Evolutionary conservation across 2,888 invertebrate species (phyloP).

Genomic region (Cremastobaeus sp.): DNA sequence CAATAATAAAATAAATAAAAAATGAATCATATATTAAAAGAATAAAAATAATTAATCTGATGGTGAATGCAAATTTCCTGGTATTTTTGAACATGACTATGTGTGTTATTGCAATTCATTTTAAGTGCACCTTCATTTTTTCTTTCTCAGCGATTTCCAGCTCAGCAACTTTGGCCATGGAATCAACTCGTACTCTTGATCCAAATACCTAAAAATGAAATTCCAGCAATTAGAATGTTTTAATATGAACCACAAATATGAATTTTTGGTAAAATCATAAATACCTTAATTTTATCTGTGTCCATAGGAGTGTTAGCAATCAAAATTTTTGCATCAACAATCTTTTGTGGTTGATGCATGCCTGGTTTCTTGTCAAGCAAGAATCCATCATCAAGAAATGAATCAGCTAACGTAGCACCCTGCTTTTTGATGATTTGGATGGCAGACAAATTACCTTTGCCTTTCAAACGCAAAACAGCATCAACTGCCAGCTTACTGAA

Average conservation of each 20-base stretch:
- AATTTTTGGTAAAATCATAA: constrained; percentile 1
- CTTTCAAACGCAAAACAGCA: constrained; percentile 95
- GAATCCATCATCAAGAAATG: constrained; percentile 97
- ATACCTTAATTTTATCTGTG: constrained; percentile 98
- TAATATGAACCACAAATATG: too few species aligned
- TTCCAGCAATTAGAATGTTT: not conserved
- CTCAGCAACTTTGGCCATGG: constrained; percentile 97
- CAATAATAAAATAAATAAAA: too few species aligned
- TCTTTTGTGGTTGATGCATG: constrained; percentile 96
- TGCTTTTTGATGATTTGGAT: constrained; percentile 99
- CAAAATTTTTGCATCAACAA: constrained; percentile 97
- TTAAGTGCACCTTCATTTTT: constrained; percentile 97
- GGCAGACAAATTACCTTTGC: constrained; percentile 95
- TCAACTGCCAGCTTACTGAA: constrained; percentile 97
- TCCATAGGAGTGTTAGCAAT: constrained; percentile 99
- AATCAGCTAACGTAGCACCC: constrained; percentile 95
- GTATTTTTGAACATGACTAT: too few species aligned
- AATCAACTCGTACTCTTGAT: constrained; percentile 94
- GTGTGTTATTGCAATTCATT: too few species aligned
- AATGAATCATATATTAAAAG: too few species aligned
- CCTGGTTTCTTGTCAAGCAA: constrained; percentile 98
- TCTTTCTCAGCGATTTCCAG: constrained; percentile 98
- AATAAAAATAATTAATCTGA: too few species aligned
- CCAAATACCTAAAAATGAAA: constrained; percentile 86
- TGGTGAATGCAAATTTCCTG: not conserved